Evolutionary conservation across 2,888 invertebrate genomes (phyloP), one percentile per base, ranked within the genome.

Genomic region (Argyresthia goedartella): DNA sequence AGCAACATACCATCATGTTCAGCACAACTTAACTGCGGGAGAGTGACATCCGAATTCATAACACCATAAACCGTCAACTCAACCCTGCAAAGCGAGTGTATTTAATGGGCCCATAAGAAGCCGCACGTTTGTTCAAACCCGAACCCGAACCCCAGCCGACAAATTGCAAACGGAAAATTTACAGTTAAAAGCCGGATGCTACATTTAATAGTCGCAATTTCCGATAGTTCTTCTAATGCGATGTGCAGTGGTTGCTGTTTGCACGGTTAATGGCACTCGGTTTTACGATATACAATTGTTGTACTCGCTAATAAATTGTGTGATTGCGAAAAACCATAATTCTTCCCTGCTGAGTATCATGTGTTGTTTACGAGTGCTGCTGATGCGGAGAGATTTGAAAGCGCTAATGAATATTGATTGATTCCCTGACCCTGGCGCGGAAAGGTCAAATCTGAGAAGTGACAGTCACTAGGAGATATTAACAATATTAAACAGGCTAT

Each of bases 151-250:
- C 62, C 65, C 63, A 62, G 60, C 66, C 64, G 67, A 80, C 81
- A 84, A 81, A 85, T 82, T 77, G 76, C 80, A 66, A 76, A 71
- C 82, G 82, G 84, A 85, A 84, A 81, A 79, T 85, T 86, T 84
- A 78, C 73, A 81, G 74, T 82, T 81, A 81, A 85, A 82, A 81
- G 76, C 85, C 82, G 85, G 85, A 86, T 76, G 74, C 66, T 63
- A 62, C 59, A 64, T 67, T 73, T 76, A 81, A 81, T 78, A 77
- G 78, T 74, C 65, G 77, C 81, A 74, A 80, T 84, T 80, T 81
- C 84, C 81, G 74, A 78, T 73, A 66, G 74, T 71, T 74, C 72
- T 76, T 71, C 62, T 71, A 72, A 75, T 70, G 62, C 25, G 66
- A 56, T 60, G 58, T 72, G 73, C 73, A 70, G 73, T 67, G 71